A percentile compares a stretch with the other conserved stretches of the same genome.
Evolutionary conservation across 2,888 invertebrate species (phyloP).

Genomic region (Asteroscopus sphinx): DNA sequence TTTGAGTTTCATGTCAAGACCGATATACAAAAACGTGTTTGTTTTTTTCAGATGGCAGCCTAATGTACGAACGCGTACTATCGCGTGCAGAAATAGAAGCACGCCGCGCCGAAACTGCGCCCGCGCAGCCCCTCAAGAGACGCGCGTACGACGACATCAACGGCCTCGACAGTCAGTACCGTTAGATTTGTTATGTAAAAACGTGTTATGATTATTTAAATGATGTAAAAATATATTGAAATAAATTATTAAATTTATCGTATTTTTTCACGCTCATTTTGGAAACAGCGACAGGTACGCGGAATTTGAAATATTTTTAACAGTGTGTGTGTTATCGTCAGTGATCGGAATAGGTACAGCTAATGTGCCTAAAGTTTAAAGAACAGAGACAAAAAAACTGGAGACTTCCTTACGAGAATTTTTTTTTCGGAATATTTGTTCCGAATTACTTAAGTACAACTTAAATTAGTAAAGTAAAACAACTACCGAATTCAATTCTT

Average conservation of each 20-base stretch:
- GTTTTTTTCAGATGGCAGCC: slow-evolving; percentile 92
- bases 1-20: too few species aligned
- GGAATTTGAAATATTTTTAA: slow-evolving; percentile 2
- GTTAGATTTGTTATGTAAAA: slow-evolving; percentile 11
- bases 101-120: slow-evolving; percentile 74
- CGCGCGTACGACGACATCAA: slow-evolving; percentile 97
- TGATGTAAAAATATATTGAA: not conserved
- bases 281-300: slow-evolving; percentile 68
- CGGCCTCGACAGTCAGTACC: slow-evolving; percentile 95
- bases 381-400: too few species aligned
- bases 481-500: too few species aligned
- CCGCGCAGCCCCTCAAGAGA: slow-evolving; percentile 91
- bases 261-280: slow-evolving; percentile 53
- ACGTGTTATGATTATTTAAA: not conserved
- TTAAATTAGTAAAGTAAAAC: too few species aligned
- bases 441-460: too few species aligned
- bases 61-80: slow-evolving; percentile 95
- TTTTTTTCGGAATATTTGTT: too few species aligned
- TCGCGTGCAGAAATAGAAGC: slow-evolving; percentile 94
- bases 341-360: too few species aligned
- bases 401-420: too few species aligned
- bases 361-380: too few species aligned
- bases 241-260: slow-evolving; percentile 30
- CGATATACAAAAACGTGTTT: not conserved
- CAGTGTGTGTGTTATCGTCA: not conserved